A percentile compares a stretch with the other conserved stretches of the same genome.
phyloP scores from a whole-genome alignment of 2,113 vertebrate genomes.

The Trichechus manatus region DNA sequence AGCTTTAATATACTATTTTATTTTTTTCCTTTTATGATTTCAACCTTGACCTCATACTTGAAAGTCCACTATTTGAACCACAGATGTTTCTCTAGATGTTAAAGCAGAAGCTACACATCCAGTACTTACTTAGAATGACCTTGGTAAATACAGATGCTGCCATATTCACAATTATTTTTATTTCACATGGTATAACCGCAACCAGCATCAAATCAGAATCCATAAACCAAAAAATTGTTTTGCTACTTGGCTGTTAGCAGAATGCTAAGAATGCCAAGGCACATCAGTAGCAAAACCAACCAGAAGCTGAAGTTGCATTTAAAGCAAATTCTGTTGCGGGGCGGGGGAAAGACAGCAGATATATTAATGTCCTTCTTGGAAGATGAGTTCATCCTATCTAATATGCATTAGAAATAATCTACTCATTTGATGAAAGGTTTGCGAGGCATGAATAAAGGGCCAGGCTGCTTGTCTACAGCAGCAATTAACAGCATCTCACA shows the following conservation, averaged over 20 bases:
- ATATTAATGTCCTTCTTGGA: conserved; percentile 74
- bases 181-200: conserved; percentile 77
- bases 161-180: conserved; percentile 84
- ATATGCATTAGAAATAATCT: conserved; percentile 80
- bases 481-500: conserved; percentile 83
- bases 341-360: background rate
- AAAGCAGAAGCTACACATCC: conserved; percentile 53
- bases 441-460: conserved; percentile 77
- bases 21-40: conserved; percentile 80
- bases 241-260: conserved; percentile 75
- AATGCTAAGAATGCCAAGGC: conserved; percentile 76
- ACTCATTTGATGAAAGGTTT: conserved; percentile 82
- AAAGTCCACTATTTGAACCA: conserved; percentile 74
- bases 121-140: conserved; percentile 62
- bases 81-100: conserved; percentile 68
- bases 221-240: conserved; percentile 85
- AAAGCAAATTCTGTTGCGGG: conserved; percentile 52
- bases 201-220: conserved; percentile 83
- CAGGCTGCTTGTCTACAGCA: conserved; percentile 81
- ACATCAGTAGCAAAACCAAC: conserved; percentile 67
- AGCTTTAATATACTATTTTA: conserved; percentile 69
- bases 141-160: conserved; percentile 74
- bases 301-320: conserved; percentile 58
- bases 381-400: conserved; percentile 80
- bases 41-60: conserved; percentile 80